Conservation (phyloP, 2,797 vertebrate genomes). For the Mormyrops boulengeri region DNA sequence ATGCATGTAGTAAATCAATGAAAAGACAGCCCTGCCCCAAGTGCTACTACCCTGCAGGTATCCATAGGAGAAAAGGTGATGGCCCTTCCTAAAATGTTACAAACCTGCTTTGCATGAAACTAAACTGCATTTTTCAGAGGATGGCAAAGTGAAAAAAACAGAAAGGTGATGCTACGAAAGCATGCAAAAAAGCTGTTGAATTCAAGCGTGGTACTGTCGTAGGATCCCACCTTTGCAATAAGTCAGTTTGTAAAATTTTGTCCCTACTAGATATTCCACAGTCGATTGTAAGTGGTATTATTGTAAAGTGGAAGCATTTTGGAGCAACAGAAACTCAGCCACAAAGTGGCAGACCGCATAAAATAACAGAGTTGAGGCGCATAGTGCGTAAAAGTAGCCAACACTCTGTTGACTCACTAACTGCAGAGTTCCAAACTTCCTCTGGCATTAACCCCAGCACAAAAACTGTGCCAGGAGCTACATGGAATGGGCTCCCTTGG, state of each 20-base stretch:
- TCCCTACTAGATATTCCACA: too few relatives aligned
- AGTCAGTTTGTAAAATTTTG: background rate
- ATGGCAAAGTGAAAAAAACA: background rate
- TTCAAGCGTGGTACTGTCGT: background rate
- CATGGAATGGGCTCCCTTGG: background rate
- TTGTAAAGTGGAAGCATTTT: too few relatives aligned
- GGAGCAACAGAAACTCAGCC: background rate
- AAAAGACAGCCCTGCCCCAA: background rate
- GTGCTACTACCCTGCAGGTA: background rate
- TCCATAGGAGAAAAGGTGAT: background rate
- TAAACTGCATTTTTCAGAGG: background rate
- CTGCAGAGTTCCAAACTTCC: background rate
- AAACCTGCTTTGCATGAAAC: background rate
- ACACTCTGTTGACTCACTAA: background rate
- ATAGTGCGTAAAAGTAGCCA: background rate
- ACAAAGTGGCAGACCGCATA: background rate
- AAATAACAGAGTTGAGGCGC: background rate
- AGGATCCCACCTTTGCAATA: background rate
- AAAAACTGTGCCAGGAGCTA: background rate
- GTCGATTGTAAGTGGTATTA: background rate
- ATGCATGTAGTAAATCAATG: background rate
- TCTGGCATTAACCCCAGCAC: background rate
- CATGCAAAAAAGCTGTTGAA: background rate
- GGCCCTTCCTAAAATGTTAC: background rate
- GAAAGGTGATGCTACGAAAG: background rate